A percentile compares a stretch with the other conserved stretches of the same genome.
phyloP scores from a whole-genome alignment of 1,140 invertebrate species.

The Copidosoma floridanum region DNA sequence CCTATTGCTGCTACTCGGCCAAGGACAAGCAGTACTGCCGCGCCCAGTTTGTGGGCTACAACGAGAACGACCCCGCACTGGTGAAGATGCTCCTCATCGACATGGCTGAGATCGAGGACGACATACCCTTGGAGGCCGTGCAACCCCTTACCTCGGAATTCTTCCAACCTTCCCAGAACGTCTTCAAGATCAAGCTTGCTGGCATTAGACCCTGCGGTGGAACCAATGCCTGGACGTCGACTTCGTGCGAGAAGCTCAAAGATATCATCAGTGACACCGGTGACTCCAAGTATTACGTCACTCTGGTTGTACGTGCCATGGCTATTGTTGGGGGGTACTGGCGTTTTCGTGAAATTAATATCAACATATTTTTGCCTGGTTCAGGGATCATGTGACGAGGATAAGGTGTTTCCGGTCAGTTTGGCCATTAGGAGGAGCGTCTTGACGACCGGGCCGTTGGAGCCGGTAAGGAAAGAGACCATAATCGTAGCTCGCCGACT shows the following conservation, averaged over 20 bases:
- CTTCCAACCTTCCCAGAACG: constrained; percentile 45
- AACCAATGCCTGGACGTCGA: constrained; percentile 53
- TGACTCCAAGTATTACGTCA: constrained; percentile 31
- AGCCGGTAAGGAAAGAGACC: constrained; percentile 56
- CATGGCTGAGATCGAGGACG: constrained; percentile 53
- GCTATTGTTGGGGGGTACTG: too few species aligned
- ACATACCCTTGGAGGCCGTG: constrained; percentile 46
- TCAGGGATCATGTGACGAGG: constrained; percentile 32
- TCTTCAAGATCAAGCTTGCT: constrained; percentile 59
- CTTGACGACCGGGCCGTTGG: constrained; percentile 50
- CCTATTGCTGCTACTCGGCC: constrained; percentile 36
- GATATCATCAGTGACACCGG: constrained; percentile 55
- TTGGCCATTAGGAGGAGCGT: constrained; percentile 34
- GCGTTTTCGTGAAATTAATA: too few species aligned
- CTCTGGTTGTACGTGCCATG: constrained; percentile 33
- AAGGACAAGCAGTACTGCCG: constrained; percentile 58
- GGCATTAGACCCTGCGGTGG: constrained; percentile 60
- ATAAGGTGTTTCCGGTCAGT: constrained; percentile 57
- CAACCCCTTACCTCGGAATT: constrained; percentile 52
- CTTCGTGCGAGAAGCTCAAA: constrained; percentile 56
- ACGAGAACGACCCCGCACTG: neutral
- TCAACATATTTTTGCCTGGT: too few species aligned
- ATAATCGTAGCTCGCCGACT: constrained; percentile 58
- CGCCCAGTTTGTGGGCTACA: constrained; percentile 50
- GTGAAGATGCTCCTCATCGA: constrained; percentile 44